phyloP scores from a whole-genome alignment of 2,797 vertebrate genomes.

The Falco rusticolus region DNA sequence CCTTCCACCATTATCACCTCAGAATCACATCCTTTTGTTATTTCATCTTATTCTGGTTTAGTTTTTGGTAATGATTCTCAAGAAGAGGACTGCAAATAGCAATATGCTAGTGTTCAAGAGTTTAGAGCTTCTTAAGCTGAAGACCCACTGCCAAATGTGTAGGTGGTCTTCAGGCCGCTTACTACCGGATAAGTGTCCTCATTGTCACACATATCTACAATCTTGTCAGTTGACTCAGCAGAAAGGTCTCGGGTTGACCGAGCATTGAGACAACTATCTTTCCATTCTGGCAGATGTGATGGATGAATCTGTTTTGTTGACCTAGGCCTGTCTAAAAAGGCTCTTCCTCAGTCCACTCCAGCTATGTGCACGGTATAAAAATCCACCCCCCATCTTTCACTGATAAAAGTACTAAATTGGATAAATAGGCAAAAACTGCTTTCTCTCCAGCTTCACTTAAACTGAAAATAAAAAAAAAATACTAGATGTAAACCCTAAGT shows the following conservation, averaged over 20 bases:
- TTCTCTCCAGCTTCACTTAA: neutral
- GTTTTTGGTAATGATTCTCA: neutral
- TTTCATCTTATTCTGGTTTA: slow-evolving; percentile 7
- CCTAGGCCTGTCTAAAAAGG: slow-evolving; percentile 42
- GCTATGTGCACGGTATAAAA: neutral
- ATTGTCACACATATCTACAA: slow-evolving; percentile 51
- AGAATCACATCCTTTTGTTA: slow-evolving; percentile 53
- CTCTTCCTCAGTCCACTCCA: neutral
- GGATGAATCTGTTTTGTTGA: slow-evolving; percentile 62
- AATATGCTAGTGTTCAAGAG: neutral
- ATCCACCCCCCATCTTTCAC: neutral
- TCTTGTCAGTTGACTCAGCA: slow-evolving; percentile 63
- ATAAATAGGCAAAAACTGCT: neutral
- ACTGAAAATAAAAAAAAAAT: fast-evolving
- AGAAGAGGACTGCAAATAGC: neutral
- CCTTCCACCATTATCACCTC: slow-evolving; percentile 67
- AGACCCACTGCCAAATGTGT: neutral
- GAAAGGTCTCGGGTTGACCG: slow-evolving; percentile 36
- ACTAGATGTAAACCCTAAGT: neutral
- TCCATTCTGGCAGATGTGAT: slow-evolving; percentile 60
- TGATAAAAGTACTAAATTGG: neutral
- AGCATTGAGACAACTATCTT: slow-evolving; percentile 56
- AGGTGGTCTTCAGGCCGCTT: slow-evolving; percentile 60
- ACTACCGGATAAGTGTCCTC: slow-evolving; percentile 29
- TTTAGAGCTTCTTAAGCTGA: neutral